Conservation (phyloP, 2,888 invertebrate genomes). For the Stenodera caucasica region DNA sequence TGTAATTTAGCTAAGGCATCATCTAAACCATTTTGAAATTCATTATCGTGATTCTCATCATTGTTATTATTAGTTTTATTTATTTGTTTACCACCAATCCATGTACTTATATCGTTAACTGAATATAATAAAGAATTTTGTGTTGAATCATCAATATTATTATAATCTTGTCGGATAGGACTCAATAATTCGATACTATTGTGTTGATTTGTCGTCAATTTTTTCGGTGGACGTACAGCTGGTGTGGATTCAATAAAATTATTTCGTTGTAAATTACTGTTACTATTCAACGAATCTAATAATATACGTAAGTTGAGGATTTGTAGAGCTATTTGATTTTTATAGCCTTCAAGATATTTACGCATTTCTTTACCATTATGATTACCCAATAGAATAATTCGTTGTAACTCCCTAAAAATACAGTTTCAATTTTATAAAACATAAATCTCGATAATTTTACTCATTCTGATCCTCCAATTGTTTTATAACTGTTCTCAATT, state of each 20-base stretch:
- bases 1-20: constrained; percentile 70
- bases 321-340: constrained; percentile 65
- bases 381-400: constrained; percentile 50
- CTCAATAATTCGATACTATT: constrained; percentile 57
- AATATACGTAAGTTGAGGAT: constrained; percentile 59
- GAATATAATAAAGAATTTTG: constrained; percentile 56
- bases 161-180: constrained; percentile 48
- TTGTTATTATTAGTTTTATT: constrained; percentile 7
- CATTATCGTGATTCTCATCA: constrained; percentile 45
- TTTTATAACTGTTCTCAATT: constrained; percentile 70
- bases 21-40: constrained; percentile 68
- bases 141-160: constrained; percentile 10
- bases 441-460: constrained; percentile 40
- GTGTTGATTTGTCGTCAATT: neutral
- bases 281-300: neutral
- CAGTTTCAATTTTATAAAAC: neutral
- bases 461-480: constrained; percentile 71
- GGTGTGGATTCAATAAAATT: constrained; percentile 47
- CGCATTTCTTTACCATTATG: constrained; percentile 57
- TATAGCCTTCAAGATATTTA: constrained; percentile 64
- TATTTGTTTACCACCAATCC: constrained; percentile 63
- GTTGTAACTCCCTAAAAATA: constrained; percentile 57
- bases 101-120: constrained; percentile 64
- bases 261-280: constrained; percentile 10
- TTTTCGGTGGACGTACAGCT: constrained; percentile 31